A percentile compares a stretch with the other conserved stretches of the same genome.
These are phyloP conservation scores for Typhlomys cinereus DNA, from an alignment of 2,113 vertebrate species.

Conservation along the genomic window DNA sequence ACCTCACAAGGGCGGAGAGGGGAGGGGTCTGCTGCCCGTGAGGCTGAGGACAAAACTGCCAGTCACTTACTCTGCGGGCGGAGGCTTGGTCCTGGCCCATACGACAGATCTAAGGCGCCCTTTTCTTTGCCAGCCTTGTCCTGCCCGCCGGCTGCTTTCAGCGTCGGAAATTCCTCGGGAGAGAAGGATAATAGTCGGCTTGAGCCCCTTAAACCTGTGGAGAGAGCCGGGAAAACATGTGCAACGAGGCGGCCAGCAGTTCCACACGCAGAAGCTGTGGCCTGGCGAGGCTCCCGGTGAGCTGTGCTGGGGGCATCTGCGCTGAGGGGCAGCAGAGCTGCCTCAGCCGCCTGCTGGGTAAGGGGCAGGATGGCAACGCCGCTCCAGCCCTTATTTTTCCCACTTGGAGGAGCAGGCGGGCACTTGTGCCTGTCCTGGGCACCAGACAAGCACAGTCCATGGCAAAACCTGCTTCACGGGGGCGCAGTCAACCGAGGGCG, in stretches of 20 bases:
- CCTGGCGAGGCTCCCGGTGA: accelerated
- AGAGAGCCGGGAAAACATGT: conserved; percentile 34
- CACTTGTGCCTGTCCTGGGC: no score
- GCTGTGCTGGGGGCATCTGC: accelerated
- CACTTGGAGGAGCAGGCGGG: neutral
- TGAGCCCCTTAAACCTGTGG: conserved; percentile 98
- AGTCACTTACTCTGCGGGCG: conserved; percentile 96
- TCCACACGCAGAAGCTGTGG: accelerated
- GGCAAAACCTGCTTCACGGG: neutral
- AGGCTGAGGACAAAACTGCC: neutral
- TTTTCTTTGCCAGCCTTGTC: conserved; percentile 99
- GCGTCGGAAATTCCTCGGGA: conserved; percentile 99
- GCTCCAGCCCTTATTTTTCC: neutral
- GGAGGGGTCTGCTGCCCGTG: accelerated
- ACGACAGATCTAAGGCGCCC: conserved; percentile 99
- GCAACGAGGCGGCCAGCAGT: accelerated
- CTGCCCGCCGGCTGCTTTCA: conserved; percentile 99
- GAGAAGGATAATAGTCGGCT: conserved; percentile 99
- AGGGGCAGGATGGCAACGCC: accelerated
- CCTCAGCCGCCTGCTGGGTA: neutral
- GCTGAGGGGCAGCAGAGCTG: neutral
- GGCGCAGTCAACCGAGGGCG: neutral
- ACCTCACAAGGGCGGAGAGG: neutral
- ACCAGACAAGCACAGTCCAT: neutral
- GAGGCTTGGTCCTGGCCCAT: conserved; percentile 99